Percentiles rank a stretch among this genome's conserved stretches.
Evolutionary conservation across 2,888 invertebrate species (phyloP).

Genomic region (Caenorhabditis drosophilae): DNA sequence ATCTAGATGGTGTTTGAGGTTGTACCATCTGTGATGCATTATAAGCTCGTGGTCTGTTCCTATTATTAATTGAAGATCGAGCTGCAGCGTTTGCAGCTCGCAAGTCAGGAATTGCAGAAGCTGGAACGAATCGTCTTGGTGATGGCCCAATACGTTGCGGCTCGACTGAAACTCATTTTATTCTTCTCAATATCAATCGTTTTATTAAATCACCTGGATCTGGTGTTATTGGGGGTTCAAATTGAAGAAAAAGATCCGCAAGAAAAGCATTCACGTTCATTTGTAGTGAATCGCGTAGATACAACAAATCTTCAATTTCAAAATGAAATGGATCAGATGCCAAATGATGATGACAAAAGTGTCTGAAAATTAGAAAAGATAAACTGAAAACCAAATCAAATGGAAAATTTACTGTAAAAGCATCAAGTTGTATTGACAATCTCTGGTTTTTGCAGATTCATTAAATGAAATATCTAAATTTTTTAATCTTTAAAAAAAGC

Average conservation of each 20-base stretch:
- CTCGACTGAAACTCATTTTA: no score
- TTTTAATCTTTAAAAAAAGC: background rate
- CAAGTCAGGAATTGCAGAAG: slow-evolving; percentile 59
- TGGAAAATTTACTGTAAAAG: slow-evolving; percentile 61
- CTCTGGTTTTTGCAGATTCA: slow-evolving; percentile 70
- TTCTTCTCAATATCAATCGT: no score
- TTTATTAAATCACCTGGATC: no score
- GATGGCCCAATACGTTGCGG: slow-evolving; percentile 34
- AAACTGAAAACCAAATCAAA: background rate
- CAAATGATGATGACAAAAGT: slow-evolving; percentile 69
- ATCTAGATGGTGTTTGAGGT: slow-evolving; percentile 40
- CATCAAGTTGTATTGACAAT: slow-evolving; percentile 71
- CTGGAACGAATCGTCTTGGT: slow-evolving; percentile 63
- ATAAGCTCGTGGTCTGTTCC: slow-evolving; percentile 17
- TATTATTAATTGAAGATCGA: slow-evolving; percentile 29
- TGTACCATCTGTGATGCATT: slow-evolving; percentile 15
- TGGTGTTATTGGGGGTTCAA: slow-evolving; percentile 65
- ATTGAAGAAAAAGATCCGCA: slow-evolving; percentile 71
- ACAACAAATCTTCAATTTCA: slow-evolving; percentile 71
- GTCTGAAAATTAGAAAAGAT: slow-evolving; percentile 30
- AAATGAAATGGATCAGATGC: slow-evolving; percentile 70
- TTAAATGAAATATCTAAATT: slow-evolving; percentile 71
- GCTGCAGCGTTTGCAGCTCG: slow-evolving; percentile 61
- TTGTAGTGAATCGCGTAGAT: slow-evolving; percentile 68
- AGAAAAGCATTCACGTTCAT: slow-evolving; percentile 69